These are phyloP conservation scores for Scelioninae gen. 1 DNA, from an alignment of 2,888 invertebrate species.

Conservation along the genomic window DNA sequence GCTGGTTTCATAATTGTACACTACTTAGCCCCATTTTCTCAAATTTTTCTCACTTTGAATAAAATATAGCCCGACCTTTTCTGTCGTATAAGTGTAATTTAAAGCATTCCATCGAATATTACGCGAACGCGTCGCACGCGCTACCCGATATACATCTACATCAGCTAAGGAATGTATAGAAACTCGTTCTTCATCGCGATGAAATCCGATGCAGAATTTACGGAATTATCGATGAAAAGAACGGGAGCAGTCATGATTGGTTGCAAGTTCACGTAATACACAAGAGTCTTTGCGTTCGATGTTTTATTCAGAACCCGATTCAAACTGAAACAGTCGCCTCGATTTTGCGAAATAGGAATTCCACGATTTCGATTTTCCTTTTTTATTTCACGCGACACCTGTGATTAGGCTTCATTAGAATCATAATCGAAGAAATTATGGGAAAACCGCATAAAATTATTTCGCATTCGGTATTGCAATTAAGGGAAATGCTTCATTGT, in stretches of 20 bases:
- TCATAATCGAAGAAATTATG: constrained; percentile 58
- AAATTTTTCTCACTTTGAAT: not conserved
- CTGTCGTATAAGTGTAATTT: constrained; percentile 42
- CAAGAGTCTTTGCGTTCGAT: constrained; percentile 17
- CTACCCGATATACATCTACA: constrained; percentile 47
- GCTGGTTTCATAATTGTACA: too few species aligned
- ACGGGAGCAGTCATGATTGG: constrained; percentile 49
- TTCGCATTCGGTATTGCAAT: constrained; percentile 30
- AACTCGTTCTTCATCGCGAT: constrained; percentile 54
- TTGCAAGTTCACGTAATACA: constrained; percentile 33
- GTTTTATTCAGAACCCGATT: constrained; percentile 26
- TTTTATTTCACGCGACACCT: constrained; percentile 14
- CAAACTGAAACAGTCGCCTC: not conserved
- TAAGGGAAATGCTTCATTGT: constrained; percentile 46
- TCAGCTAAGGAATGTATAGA: constrained; percentile 33
- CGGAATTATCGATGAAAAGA: constrained; percentile 53
- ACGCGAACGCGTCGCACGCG: constrained; percentile 53
- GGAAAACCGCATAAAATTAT: constrained; percentile 29
- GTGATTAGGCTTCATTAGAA: constrained; percentile 45
- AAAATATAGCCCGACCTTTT: constrained; percentile 23
- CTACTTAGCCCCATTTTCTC: too few species aligned
- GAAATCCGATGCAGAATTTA: constrained; percentile 50
- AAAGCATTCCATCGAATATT: constrained; percentile 49
- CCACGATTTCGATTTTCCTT: constrained; percentile 14
- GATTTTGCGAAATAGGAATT: constrained; percentile 17